phyloP scores from a whole-genome alignment of 1,140 invertebrate species.

The Eumeta japonica region DNA sequence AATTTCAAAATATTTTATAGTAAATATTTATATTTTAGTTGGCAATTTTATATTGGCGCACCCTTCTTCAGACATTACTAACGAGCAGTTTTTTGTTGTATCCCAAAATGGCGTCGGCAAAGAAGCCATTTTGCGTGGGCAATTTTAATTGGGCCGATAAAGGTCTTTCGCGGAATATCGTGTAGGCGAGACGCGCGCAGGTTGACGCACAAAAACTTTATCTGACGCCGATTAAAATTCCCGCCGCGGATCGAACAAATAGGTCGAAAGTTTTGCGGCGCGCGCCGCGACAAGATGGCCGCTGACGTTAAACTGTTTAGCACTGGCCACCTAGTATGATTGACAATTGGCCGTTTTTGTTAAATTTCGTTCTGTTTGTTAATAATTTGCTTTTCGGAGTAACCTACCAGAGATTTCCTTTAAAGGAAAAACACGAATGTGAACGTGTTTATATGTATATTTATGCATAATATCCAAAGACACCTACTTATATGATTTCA shows the following conservation, averaged over 20 bases:
- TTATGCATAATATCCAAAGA: too few species aligned
- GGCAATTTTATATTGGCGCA: too few species aligned
- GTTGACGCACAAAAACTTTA: conserved; percentile 35
- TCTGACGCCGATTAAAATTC: conserved; percentile 46
- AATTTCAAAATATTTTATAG: too few species aligned
- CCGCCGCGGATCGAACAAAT: conserved; percentile 44
- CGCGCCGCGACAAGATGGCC: conserved; percentile 26
- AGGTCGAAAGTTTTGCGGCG: conserved; percentile 36
- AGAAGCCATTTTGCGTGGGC: conserved; percentile 45
- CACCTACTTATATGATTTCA: too few species aligned
- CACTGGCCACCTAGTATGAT: conserved; percentile 8
- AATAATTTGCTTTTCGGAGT: neutral
- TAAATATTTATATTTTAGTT: too few species aligned
- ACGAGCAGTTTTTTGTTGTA: too few species aligned
- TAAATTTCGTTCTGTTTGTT: neutral
- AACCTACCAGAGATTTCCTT: neutral
- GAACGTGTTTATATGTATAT: too few species aligned
- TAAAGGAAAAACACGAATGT: conserved; percentile 1
- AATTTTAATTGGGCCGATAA: conserved; percentile 51
- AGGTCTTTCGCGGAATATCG: conserved; percentile 35
- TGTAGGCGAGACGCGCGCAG: conserved; percentile 22
- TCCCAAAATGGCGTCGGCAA: conserved; percentile 43
- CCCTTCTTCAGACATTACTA: too few species aligned
- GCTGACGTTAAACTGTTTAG: conserved; percentile 7
- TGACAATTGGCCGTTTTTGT: neutral